Conservation (phyloP, 2,113 vertebrate species). For the Ammospiza nelsoni region DNA sequence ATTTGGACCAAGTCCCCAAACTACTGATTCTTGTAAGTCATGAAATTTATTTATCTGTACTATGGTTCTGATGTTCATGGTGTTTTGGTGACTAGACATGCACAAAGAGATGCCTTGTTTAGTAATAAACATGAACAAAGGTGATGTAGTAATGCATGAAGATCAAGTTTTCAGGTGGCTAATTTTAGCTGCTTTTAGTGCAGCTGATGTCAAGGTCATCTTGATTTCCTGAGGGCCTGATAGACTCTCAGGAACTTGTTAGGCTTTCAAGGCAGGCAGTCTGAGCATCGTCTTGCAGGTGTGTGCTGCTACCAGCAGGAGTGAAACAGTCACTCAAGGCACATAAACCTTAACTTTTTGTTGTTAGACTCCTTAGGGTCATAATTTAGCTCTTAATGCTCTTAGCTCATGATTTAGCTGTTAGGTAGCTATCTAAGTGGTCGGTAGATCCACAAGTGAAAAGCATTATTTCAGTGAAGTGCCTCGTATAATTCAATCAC, state of each 20-base stretch:
- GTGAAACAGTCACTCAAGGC: not conserved
- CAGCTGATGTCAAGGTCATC: not conserved
- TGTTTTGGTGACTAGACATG: not conserved
- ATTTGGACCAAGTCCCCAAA: not conserved
- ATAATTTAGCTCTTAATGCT: not conserved
- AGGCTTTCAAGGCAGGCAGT: not conserved
- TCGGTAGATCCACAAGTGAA: not conserved
- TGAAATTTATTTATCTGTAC: not conserved
- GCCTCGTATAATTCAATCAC: not conserved
- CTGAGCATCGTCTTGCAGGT: not conserved
- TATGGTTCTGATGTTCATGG: not conserved
- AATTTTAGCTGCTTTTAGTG: conserved; percentile 25
- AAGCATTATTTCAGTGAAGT: not conserved
- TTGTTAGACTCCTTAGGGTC: not conserved
- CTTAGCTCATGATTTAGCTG: not conserved
- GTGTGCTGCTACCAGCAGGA: not conserved
- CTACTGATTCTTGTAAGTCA: not conserved
- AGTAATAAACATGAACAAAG: not conserved
- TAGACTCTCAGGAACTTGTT: not conserved
- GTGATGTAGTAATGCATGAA: not conserved
- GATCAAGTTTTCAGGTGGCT: conserved; percentile 26
- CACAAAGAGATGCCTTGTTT: not conserved
- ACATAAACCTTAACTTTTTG: not conserved
- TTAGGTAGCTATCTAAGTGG: not conserved
- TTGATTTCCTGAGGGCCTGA: not conserved